These are phyloP conservation scores for Reticulitermes lucifugus DNA, from an alignment of 2,888 invertebrate species.

Conservation along the genomic window DNA sequence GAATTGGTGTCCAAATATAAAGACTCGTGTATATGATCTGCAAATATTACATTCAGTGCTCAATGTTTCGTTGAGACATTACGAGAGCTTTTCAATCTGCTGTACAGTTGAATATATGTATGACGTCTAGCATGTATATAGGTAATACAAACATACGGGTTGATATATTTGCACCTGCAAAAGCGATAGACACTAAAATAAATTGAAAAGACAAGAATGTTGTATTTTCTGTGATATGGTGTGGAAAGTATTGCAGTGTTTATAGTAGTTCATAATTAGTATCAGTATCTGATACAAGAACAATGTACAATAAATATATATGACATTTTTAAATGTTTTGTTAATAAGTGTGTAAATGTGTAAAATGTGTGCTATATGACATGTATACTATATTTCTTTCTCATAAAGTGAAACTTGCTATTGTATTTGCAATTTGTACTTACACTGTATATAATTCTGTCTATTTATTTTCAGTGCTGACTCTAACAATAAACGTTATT, in stretches of 20 bases:
- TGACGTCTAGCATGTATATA: not conserved
- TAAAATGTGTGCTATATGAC: not conserved
- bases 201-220: not conserved
- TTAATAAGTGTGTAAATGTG: slow-evolving; percentile 2
- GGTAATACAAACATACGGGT: not conserved
- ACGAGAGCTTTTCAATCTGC: not conserved
- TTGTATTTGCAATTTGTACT: not conserved
- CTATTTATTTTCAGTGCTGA: not conserved
- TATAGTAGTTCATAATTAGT: not conserved
- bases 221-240: not conserved
- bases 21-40: no score
- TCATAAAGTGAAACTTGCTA: not conserved
- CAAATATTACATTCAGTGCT: no score
- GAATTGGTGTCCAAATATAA: no score
- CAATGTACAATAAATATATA: not conserved
- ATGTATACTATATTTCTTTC: not conserved
- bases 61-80: no score
- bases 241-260: not conserved
- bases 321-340: not conserved
- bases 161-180: not conserved
- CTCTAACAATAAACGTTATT: no score
- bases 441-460: not conserved
- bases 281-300: not conserved
- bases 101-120: not conserved
- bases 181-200: not conserved